Conservation (phyloP, 2,797 vertebrate species). For the Neosilurus hyrtlii region DNA sequence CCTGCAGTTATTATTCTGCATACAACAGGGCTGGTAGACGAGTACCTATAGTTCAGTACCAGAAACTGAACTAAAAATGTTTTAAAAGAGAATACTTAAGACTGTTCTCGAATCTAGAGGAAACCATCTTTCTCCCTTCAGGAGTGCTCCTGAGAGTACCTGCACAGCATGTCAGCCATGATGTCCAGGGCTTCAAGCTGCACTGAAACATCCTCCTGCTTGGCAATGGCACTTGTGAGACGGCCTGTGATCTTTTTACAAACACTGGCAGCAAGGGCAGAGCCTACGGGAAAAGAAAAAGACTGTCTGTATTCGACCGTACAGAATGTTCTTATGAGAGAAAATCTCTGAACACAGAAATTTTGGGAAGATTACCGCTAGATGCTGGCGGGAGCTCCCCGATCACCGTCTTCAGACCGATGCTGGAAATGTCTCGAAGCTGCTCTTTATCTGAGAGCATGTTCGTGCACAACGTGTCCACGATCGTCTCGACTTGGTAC, state of each 20-base stretch:
- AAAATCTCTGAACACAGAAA: not conserved
- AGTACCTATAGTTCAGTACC: not conserved
- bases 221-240: conserved; percentile 97
- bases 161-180: conserved; percentile 99
- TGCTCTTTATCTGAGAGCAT: conserved; percentile 99
- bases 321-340: not conserved
- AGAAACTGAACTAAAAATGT: not conserved
- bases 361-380: conserved; percentile 78
- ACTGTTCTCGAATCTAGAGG: not conserved
- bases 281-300: conserved; percentile 72
- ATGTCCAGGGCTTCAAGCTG: conserved; percentile 98
- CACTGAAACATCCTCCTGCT: conserved; percentile 97
- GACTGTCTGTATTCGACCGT: not conserved
- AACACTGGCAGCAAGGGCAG: conserved; percentile 95
- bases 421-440: conserved; percentile 96
- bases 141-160: conserved; percentile 67
- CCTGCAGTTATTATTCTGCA: not conserved
- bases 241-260: conserved; percentile 99
- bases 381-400: conserved; percentile 97
- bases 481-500: conserved; percentile 99
- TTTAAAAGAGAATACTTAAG: not conserved
- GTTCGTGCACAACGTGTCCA: conserved; percentile 98
- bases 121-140: not conserved
- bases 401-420: conserved; percentile 98
- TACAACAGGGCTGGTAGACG: not conserved